Evolutionary conservation across 2,888 invertebrate species (phyloP), one percentile per base, ranked within the genome.

Genomic region (Platycheirus rosarum): DNA sequence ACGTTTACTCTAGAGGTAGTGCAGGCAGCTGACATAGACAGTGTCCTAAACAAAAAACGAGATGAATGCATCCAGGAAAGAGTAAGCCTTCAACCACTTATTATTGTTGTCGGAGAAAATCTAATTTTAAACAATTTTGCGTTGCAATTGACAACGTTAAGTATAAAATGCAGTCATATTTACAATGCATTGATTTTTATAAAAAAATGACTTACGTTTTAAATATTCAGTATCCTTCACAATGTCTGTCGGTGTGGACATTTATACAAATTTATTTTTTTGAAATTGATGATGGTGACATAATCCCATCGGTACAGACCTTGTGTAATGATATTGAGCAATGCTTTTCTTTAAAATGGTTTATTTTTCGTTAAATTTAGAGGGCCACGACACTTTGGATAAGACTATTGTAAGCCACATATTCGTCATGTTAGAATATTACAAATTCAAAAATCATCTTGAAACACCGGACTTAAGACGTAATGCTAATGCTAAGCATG

Each of bases 111-210:
- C 1, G 48, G 48, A 1, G 48, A 48, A 26, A 48, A 26, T 26
- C 26, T 20, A 20, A 49, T 13, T 49, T 20, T 26, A 23, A 26
- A 26, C 1, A 49, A 3, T 49, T 49, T 26, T 48, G 23, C 8
- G 48, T 48, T 48, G 7, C 48, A 20, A 48, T 48, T n/a, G 48
- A 48, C 13, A 48, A 49, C 8, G 7, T 49, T 7, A 49, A 49
- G 48, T 49, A 26, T 49, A 49, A 49, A 49, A 26, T 49, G 26
- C 26, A 49, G 2, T 49, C 48, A 2, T 49, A 49, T 49, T 49
- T 26, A 23, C 26, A 26, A 14, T 11, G 26, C 8, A 49, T 46
- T 7, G 44, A 46, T 46, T 46, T 46, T 20, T 20, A 20, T 44
- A n/a, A 18, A 9, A 44, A 44, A 13, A 40, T 40, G 16, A 40